Base-by-base conservation (phyloP, 2,797 vertebrate genomes). In the Acrossocheilus wenchowensis region DNA sequence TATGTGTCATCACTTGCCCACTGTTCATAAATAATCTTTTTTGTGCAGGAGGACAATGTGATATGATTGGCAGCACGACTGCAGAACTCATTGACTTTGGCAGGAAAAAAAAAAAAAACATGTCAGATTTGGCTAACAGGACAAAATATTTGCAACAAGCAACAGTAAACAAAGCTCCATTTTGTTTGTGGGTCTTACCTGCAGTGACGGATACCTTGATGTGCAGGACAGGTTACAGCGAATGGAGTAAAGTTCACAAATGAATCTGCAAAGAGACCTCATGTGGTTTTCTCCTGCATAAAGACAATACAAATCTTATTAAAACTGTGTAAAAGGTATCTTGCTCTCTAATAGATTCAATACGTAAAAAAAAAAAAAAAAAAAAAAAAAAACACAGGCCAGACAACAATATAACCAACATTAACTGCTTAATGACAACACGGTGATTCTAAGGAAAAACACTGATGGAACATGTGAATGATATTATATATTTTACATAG, bases 11-110 rank as follows among this genome's bases (percentile, higher is more conserved):
- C 48, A 21, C 14, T 21, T 9, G 48, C 45, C 43, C 39, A 45
- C 45, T 74, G 62, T 17, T 86, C 72, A 64, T 74, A 39, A 54
- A 39, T 64, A 57, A 69, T 85, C 36, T 36, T 87, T n/a, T 87
- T 85, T 79, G 26, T 6, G 5, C 23, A 77, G 19, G 26, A 43
- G 60, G 15, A 36, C 7, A 8, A 50, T 21, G n/a, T 23, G 50
- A 57, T 9, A n/a, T 17, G 39, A n/a, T 45, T 34, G 12, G 39
- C 23, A 12, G 39, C 52, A 48, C 81, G 54, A 60, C 48, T 52
- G 3, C 60, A 26, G 39, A 74, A 45, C 6, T 15, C 10, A 52
- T 17, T 48, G 7, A 21, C 9, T 57, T 15, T 17, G 10, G 48
- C 48, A 36, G 17, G 10, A 36, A 54, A 34, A 23, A 30, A n/a